These are phyloP conservation scores for Poliocrania exsul DNA, from an alignment of 2,797 vertebrate species.

Conservation along the genomic window DNA sequence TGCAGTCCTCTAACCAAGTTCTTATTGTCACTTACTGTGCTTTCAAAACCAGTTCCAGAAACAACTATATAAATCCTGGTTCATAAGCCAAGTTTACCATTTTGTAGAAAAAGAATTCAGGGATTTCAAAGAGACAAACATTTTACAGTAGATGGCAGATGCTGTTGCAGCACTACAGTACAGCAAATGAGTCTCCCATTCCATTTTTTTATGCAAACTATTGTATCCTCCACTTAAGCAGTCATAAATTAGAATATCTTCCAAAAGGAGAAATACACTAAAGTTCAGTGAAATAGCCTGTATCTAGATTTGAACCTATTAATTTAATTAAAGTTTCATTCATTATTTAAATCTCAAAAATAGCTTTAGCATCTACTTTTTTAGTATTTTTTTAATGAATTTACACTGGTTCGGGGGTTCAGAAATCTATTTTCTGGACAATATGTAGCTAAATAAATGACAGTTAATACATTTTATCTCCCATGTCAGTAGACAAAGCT, in stretches of 20 bases:
- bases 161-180: background rate
- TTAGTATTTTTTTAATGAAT: background rate
- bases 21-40: background rate
- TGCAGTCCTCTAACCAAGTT: slow-evolving; percentile 17
- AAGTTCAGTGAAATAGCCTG: slow-evolving; percentile 11
- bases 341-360: slow-evolving; percentile 9
- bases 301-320: slow-evolving; percentile 49
- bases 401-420: background rate
- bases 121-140: background rate
- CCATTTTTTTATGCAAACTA: slow-evolving; percentile 47
- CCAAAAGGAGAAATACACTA: slow-evolving; percentile 4
- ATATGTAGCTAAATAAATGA: background rate
- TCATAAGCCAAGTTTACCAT: background rate
- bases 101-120: slow-evolving; percentile 32
- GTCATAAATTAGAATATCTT: slow-evolving; percentile 11
- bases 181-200: slow-evolving; percentile 11
- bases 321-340: slow-evolving; percentile 40
- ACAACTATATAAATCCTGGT: slow-evolving; percentile 37
- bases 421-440: background rate
- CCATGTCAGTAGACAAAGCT: background rate
- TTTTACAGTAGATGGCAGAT: slow-evolving; percentile 37
- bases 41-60: slow-evolving; percentile 56
- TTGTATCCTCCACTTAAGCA: slow-evolving; percentile 31
- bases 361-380: background rate
- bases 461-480: background rate